Conservation (phyloP, 2,888 invertebrate species). For the Tetrapedia diversipes region DNA sequence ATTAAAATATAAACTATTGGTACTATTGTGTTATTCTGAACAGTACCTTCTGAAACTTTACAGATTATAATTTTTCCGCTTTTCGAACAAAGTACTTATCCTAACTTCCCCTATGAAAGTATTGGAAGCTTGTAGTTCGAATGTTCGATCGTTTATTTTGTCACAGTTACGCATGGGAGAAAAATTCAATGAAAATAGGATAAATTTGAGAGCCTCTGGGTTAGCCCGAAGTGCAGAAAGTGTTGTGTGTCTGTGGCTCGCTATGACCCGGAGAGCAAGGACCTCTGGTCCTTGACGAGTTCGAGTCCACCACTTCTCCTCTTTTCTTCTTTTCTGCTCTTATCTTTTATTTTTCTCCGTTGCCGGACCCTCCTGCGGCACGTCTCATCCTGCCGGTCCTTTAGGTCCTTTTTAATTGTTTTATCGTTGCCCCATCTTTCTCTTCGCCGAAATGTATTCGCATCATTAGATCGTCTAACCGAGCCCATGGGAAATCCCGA, state of each 20-base stretch:
- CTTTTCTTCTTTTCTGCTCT: slow-evolving; percentile 62
- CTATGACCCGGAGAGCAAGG: slow-evolving; percentile 80
- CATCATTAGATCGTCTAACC: slow-evolving; percentile 75
- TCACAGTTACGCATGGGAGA: too few relatives aligned
- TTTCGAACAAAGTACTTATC: too few relatives aligned
- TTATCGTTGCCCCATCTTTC: slow-evolving; percentile 56
- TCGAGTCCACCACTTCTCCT: slow-evolving; percentile 68
- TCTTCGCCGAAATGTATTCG: slow-evolving; percentile 67
- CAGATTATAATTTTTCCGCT: too few relatives aligned
- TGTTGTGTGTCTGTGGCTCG: slow-evolving; percentile 74
- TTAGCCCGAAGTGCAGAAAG: slow-evolving; percentile 62
- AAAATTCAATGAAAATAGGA: slow-evolving; percentile 59
- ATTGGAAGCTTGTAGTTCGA: too few relatives aligned
- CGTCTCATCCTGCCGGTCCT: slow-evolving; percentile 66
- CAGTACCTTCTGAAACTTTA: too few relatives aligned
- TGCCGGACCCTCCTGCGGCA: slow-evolving; percentile 60
- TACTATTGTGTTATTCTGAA: too few relatives aligned
- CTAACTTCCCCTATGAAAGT: not conserved
- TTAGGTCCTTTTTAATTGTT: slow-evolving; percentile 75
- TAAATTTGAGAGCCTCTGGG: slow-evolving; percentile 63
- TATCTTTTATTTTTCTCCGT: slow-evolving; percentile 60
- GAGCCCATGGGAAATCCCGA: slow-evolving; percentile 26
- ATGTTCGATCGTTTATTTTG: not conserved
- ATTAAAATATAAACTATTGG: too few relatives aligned
- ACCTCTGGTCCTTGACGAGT: slow-evolving; percentile 81